Evolutionary conservation across 2,888 invertebrate genomes (phyloP), one percentile per base, ranked within the genome.

Genomic region (Rhamphomyia laevipes): DNA sequence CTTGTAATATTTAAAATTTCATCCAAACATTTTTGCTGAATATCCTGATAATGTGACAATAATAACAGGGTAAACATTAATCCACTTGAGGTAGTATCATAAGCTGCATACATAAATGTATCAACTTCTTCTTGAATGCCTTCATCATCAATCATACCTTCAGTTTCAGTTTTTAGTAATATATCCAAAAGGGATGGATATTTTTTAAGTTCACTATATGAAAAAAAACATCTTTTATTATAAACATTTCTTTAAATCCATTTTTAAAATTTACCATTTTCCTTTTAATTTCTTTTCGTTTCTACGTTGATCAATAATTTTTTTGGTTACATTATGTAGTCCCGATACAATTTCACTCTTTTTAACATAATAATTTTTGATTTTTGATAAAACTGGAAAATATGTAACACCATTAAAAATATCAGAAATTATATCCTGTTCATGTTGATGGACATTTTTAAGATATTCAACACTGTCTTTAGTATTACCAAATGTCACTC

Each of bases 111-210:
- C 76, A 83, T 79, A 58, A 84, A 81, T 0, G 84, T 84, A 53
- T 83, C 79, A 1, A 83, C 80, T 69, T 84, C 81, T 60, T 82
- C 80, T 51, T 78, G 70, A 11, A 84, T 74, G 45, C 76, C 75
- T 13, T 74, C 51, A 48, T 63, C 59, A 52, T 64, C 59, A 12
- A 64, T 64, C 0, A 59, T 55, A 1, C 61, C 60, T 30, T 63
- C 58, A 15, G 55, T 55, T 45, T 64, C 59, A 1, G 63, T 61
- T 11, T 53, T 47, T 6, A 64, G 49, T 37, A 64, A 50, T 2
- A 61, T 62, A 43, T 64, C 63, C 43, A 64, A 48, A 61, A 64
- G 63, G 4, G 63, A 62, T 21, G 23, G 23, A 21, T 59, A 63
- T 3, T n/a, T n/a, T n/a, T n/a, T n/a, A n/a, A n/a, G n/a, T n/a